Evolutionary conservation across 2,888 invertebrate genomes (phyloP), one percentile per base, ranked within the genome.

Genomic region (Cheilosia variabilis): DNA sequence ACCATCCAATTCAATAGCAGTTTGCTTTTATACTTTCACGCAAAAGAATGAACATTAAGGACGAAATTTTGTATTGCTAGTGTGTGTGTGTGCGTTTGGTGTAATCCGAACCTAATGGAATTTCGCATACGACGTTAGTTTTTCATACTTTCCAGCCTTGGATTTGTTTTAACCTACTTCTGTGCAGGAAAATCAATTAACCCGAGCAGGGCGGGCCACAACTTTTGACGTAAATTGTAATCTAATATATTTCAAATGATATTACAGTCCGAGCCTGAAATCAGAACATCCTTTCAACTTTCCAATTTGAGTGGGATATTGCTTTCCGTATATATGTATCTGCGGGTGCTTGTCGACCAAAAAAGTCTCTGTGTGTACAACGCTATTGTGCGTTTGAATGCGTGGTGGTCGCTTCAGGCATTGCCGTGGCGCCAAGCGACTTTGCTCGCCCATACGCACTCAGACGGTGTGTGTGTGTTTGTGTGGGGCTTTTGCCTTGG

Each of bases 21-120:
- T 81, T 76, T 47, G 41, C 41, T 78, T 66, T 72, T 62, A 13
- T 55, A 50, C 22, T 66, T 62, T 31, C 53, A 58, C 50, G 41
- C 31, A 50, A 57, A 66, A 19, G 17, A 66, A 58, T 19, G 43
- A 47, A 57, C 53, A 73, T 58, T 50, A 81, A 69, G 53, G 65
- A 69, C 76, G 57, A 47, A 68, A 52, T 66, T 78, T 57, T 5
- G 31, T 41, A n/a, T 47, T 27, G 6, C 27, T 0, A 6, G 41
- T 50, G 60, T 4, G 43, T 34, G 27, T 58, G 43, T 45, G 58
- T 60, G 62, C 60, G n/a, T 72, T 78, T 72, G 55, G 53, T 83
- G 83, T 83, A 83, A 83, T 79, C 63, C 47, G 83, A 83, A 63
- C 66, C 83, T 83, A 83, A 83, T 83, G 83, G 73, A 73, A 83